Percentiles rank a stretch among this genome's conserved stretches.
These are phyloP conservation scores for Nothoprocta pentlandii DNA, from an alignment of 2,113 vertebrate genomes.

Conservation along the genomic window DNA sequence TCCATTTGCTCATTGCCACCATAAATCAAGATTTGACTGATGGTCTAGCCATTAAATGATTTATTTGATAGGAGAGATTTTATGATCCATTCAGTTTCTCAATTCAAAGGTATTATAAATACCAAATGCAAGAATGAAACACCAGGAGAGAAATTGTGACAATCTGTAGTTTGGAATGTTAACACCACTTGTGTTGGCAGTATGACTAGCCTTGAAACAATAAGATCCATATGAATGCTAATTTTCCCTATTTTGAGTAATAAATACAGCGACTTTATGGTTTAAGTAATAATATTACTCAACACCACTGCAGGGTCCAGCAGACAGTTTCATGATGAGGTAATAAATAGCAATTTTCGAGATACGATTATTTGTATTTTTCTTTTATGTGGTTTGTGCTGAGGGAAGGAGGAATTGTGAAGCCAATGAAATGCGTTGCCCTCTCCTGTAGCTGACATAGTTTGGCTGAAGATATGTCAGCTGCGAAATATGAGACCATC, in stretches of 20 bases:
- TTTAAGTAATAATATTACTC: slow-evolving; percentile 68
- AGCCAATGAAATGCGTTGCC: slow-evolving; percentile 61
- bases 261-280: slow-evolving; percentile 63
- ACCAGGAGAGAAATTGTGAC: slow-evolving; percentile 45
- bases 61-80: slow-evolving; percentile 52
- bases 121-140: slow-evolving; percentile 51
- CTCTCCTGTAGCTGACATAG: slow-evolving; percentile 67
- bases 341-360: slow-evolving; percentile 69
- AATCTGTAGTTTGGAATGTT: slow-evolving; percentile 67
- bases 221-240: slow-evolving; percentile 72
- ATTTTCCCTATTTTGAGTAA: slow-evolving; percentile 68
- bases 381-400: slow-evolving; percentile 69
- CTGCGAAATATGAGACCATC: slow-evolving; percentile 66
- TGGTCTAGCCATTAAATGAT: slow-evolving; percentile 54
- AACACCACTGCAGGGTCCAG: slow-evolving; percentile 65
- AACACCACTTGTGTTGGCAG: slow-evolving; percentile 70
- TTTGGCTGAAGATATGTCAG: slow-evolving; percentile 73
- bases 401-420: slow-evolving; percentile 59
- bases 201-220: slow-evolving; percentile 53
- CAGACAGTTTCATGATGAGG: slow-evolving; percentile 60
- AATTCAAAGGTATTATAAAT: slow-evolving; percentile 61
- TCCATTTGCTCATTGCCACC: slow-evolving; percentile 9
- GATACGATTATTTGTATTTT: slow-evolving; percentile 65
- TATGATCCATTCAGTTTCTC: slow-evolving; percentile 30
- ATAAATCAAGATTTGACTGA: slow-evolving; percentile 50